Percentiles rank a stretch among this genome's conserved stretches.
phyloP scores from a whole-genome alignment of 2,888 invertebrate species.

The Falcaria lacertinaria region DNA sequence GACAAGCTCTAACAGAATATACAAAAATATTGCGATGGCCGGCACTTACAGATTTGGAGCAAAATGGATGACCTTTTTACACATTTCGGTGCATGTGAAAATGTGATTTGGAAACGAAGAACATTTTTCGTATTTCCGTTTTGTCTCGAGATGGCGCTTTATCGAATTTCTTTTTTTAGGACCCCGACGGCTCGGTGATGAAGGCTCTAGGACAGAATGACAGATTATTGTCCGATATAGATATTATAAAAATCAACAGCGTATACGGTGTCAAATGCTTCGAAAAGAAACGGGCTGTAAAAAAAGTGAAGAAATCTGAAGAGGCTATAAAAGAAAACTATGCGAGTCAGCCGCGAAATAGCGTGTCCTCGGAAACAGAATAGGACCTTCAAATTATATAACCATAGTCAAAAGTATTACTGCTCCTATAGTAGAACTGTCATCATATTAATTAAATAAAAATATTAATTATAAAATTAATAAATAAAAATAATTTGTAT shows the following conservation, averaged over 20 bases:
- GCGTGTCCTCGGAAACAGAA: background rate
- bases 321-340: background rate
- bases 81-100: too few relatives aligned
- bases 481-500: too few relatives aligned
- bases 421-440: too few relatives aligned
- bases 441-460: too few relatives aligned
- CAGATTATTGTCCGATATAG: constrained; percentile 47
- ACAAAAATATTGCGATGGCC: too few relatives aligned
- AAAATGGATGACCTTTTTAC: too few relatives aligned
- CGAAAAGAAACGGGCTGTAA: background rate
- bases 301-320: background rate
- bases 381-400: background rate
- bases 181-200: constrained; percentile 59
- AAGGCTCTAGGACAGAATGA: constrained; percentile 49
- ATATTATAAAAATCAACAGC: constrained; percentile 63
- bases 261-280: constrained; percentile 56
- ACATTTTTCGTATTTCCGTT: background rate
- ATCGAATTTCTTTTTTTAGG: constrained; percentile 33
- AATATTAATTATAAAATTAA: too few relatives aligned
- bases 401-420: too few relatives aligned
- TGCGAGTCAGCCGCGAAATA: background rate
- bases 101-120: too few relatives aligned
- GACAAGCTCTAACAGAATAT: too few relatives aligned
- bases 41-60: too few relatives aligned
- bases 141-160: background rate